phyloP scores from a whole-genome alignment of 35 echinoderm and acorn worm species.

The Strongylocentrotus purpuratus region DNA sequence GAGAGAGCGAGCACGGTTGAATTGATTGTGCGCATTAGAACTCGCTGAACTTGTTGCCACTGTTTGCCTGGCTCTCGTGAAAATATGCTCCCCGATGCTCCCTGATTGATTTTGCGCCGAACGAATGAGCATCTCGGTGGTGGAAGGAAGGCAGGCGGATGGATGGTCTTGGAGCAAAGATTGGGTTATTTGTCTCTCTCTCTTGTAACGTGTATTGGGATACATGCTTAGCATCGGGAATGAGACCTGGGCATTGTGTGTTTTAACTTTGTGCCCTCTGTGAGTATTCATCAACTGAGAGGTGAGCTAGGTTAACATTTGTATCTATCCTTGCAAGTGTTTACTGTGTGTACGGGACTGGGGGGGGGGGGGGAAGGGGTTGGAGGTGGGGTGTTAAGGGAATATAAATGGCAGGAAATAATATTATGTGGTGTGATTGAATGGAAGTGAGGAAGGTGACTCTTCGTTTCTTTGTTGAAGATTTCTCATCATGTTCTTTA shows the following conservation, averaged over 20 bases:
- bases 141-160: neutral
- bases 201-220: neutral
- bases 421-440: no score
- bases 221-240: neutral
- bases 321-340: neutral
- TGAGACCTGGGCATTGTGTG: neutral
- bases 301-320: neutral
- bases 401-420: no score
- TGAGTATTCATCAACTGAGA: neutral
- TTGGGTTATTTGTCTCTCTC: neutral
- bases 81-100: slow-evolving; percentile 23
- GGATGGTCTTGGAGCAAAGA: slow-evolving; percentile 4
- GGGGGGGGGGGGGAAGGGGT: neutral
- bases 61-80: slow-evolving; percentile 35
- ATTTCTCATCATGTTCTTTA: no score
- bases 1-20: neutral
- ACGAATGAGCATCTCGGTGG: neutral
- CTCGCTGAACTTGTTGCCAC: slow-evolving; percentile 37
- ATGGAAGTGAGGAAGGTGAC: no score
- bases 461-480: no score
- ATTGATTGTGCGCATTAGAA: slow-evolving; percentile 30
- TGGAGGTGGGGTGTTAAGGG: no score
- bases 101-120: slow-evolving; percentile 22
- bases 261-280: neutral
- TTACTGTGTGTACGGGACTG: neutral